A percentile compares a stretch with the other conserved stretches of the same genome.
phyloP scores from a whole-genome alignment of 2,888 invertebrate genomes.

The Aquatica leii region DNA sequence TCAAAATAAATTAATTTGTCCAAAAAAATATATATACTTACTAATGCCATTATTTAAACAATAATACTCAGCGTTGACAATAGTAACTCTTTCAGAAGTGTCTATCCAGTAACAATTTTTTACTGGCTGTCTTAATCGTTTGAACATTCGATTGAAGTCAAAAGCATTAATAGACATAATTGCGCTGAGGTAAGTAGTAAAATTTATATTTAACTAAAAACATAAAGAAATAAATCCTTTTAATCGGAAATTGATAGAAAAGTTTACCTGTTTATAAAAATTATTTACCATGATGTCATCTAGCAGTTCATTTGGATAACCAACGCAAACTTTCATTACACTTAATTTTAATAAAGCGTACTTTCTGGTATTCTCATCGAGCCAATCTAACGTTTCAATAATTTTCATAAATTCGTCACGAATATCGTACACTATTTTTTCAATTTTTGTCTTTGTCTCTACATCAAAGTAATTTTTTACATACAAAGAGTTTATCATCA shows the following conservation, averaged over 20 bases:
- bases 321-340: conserved; percentile 82
- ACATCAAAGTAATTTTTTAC: conserved; percentile 88
- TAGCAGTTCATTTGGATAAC: conserved; percentile 84
- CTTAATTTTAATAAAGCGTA: conserved; percentile 65
- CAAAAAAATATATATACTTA: too few relatives aligned
- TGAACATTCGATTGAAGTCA: too few relatives aligned
- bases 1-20: too few relatives aligned
- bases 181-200: too few relatives aligned
- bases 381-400: conserved; percentile 81
- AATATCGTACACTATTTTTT: conserved; percentile 89
- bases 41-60: too few relatives aligned
- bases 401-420: conserved; percentile 83
- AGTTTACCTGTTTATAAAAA: conserved; percentile 69
- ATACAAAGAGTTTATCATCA: conserved; percentile 67
- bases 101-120: too few relatives aligned
- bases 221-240: too few relatives aligned
- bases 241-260: background rate
- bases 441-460: conserved; percentile 80
- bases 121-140: too few relatives aligned
- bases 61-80: too few relatives aligned
- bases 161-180: too few relatives aligned
- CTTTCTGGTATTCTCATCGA: conserved; percentile 69
- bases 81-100: too few relatives aligned
- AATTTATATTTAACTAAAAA: too few relatives aligned
- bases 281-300: conserved; percentile 76